Evolutionary conservation across 2,888 invertebrate species (phyloP).

Genomic region (Aelia acuminata): DNA sequence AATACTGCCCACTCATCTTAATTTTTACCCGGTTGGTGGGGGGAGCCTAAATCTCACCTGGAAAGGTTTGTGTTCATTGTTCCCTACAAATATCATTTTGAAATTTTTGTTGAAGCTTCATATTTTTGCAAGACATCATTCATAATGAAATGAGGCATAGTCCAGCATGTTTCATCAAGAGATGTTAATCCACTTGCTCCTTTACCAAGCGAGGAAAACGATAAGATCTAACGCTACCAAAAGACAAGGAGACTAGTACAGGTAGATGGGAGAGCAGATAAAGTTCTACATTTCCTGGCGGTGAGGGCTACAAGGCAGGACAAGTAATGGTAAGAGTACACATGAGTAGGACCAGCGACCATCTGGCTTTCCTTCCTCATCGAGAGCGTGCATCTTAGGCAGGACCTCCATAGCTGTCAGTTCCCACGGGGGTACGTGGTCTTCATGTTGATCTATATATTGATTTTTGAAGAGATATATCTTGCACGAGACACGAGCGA

Average conservation of each 20-base stretch:
- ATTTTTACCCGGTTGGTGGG: too few relatives aligned
- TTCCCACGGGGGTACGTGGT: neutral
- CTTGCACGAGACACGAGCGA: too few relatives aligned
- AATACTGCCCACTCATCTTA: too few relatives aligned
- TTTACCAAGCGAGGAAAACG: neutral
- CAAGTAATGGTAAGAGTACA: neutral
- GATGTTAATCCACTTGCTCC: neutral
- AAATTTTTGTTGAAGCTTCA: too few relatives aligned
- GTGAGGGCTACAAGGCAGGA: neutral
- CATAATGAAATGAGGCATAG: too few relatives aligned
- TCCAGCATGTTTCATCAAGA: too few relatives aligned
- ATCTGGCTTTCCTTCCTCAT: conserved; percentile 25
- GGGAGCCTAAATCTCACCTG: too few relatives aligned
- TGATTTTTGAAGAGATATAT: too few relatives aligned
- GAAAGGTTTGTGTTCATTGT: too few relatives aligned
- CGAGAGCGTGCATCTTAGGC: conserved; percentile 20
- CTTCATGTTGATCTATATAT: too few relatives aligned
- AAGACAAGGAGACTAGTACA: neutral
- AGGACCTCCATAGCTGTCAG: neutral
- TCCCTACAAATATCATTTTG: too few relatives aligned
- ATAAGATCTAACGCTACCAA: neutral
- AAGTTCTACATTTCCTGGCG: neutral
- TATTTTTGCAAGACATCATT: too few relatives aligned
- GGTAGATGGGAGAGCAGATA: neutral
- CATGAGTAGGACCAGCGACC: neutral